A percentile compares a stretch with the other conserved stretches of the same genome.
phyloP scores from a whole-genome alignment of 2,113 vertebrate genomes.

The Oenanthe melanoleuca region DNA sequence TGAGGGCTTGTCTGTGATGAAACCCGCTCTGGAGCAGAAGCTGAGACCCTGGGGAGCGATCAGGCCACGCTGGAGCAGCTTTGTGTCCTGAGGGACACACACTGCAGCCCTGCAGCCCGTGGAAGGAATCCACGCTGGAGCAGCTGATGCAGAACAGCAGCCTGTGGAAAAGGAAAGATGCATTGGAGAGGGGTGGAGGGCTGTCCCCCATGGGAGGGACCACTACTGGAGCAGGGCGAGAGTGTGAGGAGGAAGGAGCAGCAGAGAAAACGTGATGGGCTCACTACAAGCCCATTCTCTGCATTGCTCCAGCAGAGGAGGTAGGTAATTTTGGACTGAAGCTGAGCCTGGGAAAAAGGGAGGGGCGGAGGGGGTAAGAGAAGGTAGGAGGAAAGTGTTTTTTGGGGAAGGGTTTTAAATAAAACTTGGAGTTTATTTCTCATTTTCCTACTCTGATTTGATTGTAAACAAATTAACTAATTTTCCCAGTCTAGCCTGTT shows the following conservation, averaged over 20 bases:
- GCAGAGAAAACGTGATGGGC: background rate
- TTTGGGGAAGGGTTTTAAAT: background rate
- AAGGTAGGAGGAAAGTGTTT: background rate
- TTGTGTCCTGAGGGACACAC: too few relatives aligned
- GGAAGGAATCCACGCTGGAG: rapidly evolving
- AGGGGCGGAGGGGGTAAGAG: background rate
- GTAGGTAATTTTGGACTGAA: background rate
- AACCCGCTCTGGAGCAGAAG: too few relatives aligned
- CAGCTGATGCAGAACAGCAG: background rate
- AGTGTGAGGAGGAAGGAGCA: background rate
- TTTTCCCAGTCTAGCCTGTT: background rate
- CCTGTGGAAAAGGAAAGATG: background rate
- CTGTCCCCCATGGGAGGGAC: background rate
- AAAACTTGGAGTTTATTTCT: background rate
- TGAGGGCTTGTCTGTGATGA: too few relatives aligned
- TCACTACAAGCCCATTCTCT: background rate
- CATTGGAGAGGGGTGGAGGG: background rate
- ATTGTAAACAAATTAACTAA: background rate
- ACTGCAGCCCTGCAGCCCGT: background rate
- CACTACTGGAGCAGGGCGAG: background rate
- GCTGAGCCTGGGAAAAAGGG: background rate
- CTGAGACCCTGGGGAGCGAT: too few relatives aligned
- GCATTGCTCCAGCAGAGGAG: background rate
- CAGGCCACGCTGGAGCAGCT: too few relatives aligned
- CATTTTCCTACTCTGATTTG: background rate